phyloP scores from a whole-genome alignment of 1,140 invertebrate genomes.

The Drosophila mojavensis region DNA sequence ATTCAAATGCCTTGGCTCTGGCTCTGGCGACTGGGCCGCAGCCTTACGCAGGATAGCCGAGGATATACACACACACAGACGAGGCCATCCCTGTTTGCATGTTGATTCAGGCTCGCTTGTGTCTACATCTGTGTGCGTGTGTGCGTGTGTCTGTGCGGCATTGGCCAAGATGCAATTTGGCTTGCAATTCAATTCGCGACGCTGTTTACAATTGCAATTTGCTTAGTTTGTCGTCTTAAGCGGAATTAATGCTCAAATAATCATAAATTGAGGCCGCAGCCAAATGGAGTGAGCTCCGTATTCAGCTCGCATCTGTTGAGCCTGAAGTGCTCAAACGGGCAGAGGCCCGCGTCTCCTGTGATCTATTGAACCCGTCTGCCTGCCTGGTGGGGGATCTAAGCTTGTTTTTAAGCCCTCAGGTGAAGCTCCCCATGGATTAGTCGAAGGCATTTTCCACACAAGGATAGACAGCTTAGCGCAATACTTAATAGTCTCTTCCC shows the following conservation, averaged over 20 bases:
- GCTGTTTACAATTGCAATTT: conserved; percentile 9
- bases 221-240: neutral
- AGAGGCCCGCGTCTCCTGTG: neutral
- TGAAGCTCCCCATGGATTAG: too few relatives aligned
- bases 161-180: conserved; percentile 32
- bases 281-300: neutral
- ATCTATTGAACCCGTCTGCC: too few relatives aligned
- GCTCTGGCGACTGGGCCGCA: neutral
- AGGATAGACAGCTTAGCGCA: too few relatives aligned
- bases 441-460: too few relatives aligned
- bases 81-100: conserved; percentile 21
- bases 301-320: too few relatives aligned
- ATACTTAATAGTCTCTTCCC: too few relatives aligned
- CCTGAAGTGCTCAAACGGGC: neutral
- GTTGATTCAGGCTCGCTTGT: conserved; percentile 25
- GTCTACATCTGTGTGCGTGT: too few relatives aligned
- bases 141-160: conserved; percentile 6
- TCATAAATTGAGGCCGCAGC: neutral
- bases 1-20: conserved; percentile 24
- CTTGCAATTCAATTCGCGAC: conserved; percentile 23
- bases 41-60: neutral
- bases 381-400: too few relatives aligned
- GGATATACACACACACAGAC: neutral
- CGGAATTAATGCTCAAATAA: conserved; percentile 2
- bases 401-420: too few relatives aligned